A percentile compares a stretch with the other conserved stretches of the same genome.
phyloP scores from a whole-genome alignment of 30 jellyfish, hydroid and myxozoan species.

The Hydractinia symbiolongicarpus region DNA sequence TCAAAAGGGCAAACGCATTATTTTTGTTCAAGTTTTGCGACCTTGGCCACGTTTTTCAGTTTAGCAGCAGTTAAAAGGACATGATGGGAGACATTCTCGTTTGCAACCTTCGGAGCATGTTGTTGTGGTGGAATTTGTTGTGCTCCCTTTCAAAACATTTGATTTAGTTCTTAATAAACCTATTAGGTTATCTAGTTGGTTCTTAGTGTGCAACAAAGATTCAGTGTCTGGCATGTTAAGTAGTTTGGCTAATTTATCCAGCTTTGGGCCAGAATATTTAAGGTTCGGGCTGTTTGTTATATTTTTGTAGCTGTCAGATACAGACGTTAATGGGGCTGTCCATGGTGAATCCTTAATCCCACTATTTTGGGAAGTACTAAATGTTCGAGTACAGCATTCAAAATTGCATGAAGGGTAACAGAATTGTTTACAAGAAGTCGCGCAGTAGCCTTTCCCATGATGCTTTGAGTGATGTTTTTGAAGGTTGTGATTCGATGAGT shows the following conservation, averaged over 20 bases:
- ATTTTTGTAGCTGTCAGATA: too few species aligned
- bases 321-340: background rate
- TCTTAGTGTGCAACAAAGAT: background rate
- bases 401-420: conserved; percentile 2
- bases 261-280: conserved; percentile 2
- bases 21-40: too few species aligned
- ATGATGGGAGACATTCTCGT: conserved; percentile 20
- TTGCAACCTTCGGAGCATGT: conserved; percentile 25
- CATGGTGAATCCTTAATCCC: background rate
- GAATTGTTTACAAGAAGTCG: background rate
- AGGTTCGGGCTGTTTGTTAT: background rate
- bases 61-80: conserved; percentile 31
- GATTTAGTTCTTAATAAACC: background rate
- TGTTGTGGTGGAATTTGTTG: background rate
- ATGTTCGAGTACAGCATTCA: conserved; percentile 13
- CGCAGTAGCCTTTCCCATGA: conserved; percentile 3
- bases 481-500: too few species aligned
- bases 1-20: too few species aligned
- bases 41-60: too few species aligned
- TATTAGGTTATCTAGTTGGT: conserved; percentile 1
- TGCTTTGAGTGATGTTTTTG: background rate
- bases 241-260: too few species aligned
- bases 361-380: background rate
- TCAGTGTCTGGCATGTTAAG: background rate
- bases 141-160: background rate